Percentiles rank a stretch among this genome's conserved stretches.
Evolutionary conservation across 2,797 vertebrate species (phyloP).

Genomic region (Lepilemur ruficaudatus): DNA sequence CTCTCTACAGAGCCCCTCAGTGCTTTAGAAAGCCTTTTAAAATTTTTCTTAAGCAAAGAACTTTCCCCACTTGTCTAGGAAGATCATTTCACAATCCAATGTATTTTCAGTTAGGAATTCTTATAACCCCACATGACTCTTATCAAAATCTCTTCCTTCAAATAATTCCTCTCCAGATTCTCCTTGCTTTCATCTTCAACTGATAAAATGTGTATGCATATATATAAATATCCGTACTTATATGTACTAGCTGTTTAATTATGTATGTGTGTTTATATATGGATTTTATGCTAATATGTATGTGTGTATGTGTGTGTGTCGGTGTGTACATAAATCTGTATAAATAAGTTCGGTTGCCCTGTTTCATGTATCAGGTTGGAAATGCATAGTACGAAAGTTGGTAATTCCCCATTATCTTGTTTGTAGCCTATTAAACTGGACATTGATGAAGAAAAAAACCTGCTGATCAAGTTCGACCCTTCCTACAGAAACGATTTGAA

Average conservation of each 20-base stretch:
- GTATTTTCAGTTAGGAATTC: slow-evolving; percentile 39
- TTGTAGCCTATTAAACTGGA: slow-evolving; percentile 86
- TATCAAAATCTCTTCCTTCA: slow-evolving; percentile 28
- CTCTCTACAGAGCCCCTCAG: neutral
- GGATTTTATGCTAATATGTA: neutral
- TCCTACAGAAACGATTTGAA: slow-evolving; percentile 76
- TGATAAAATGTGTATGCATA: neutral
- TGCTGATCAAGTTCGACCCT: slow-evolving; percentile 91
- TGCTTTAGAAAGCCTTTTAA: neutral
- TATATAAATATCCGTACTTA: neutral
- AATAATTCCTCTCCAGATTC: neutral
- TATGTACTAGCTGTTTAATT: neutral
- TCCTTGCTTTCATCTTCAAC: slow-evolving; percentile 44
- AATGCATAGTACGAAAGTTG: neutral
- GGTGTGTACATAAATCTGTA: neutral
- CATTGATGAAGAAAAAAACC: slow-evolving; percentile 75
- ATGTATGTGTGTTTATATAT: neutral
- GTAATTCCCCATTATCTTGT: slow-evolving; percentile 50
- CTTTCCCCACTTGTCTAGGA: neutral
- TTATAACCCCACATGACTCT: neutral
- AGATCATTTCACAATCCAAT: neutral
- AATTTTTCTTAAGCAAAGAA: neutral
- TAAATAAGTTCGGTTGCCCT: neutral
- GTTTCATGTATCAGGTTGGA: neutral
- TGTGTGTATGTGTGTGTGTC: neutral